These are phyloP conservation scores for Polypterus bichir DNA, from an alignment of 2,113 vertebrate genomes.

Conservation along the genomic window DNA sequence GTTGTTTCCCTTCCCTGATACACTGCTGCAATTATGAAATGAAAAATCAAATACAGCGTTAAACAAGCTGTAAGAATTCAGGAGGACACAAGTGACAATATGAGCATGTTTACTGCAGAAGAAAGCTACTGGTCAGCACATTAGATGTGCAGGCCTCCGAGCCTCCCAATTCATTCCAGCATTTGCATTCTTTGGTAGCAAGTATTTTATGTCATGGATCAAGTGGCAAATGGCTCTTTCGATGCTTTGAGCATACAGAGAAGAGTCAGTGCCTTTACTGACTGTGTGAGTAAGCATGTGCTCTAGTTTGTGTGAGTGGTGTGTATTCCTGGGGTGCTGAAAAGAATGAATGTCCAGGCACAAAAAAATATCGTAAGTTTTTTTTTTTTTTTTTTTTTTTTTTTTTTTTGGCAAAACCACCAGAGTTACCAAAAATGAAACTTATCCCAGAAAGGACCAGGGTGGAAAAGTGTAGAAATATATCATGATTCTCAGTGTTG, in stretches of 20 bases:
- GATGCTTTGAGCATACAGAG: constrained; percentile 17
- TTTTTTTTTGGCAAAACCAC: too few species aligned
- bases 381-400: too few species aligned
- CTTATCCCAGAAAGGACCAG: too few species aligned
- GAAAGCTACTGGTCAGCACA: too few species aligned
- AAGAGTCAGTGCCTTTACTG: constrained; percentile 14
- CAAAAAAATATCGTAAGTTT: too few species aligned
- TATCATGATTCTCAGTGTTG: too few species aligned
- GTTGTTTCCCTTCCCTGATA: constrained; percentile 15
- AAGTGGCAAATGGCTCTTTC: constrained; percentile 16
- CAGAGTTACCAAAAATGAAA: too few species aligned
- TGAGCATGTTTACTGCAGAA: too few species aligned
- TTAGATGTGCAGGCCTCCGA: background rate
- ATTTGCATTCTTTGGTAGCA: constrained; percentile 26
- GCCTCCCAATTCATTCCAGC: constrained; percentile 24
- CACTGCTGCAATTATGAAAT: constrained; percentile 15
- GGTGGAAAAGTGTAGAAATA: too few species aligned
- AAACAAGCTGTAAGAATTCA: constrained; percentile 18
- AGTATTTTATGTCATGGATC: constrained; percentile 20
- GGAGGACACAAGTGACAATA: background rate
- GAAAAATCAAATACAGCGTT: constrained; percentile 12
- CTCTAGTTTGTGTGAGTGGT: constrained; percentile 1
- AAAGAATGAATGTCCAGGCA: constrained; percentile 13
- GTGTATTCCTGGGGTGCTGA: background rate
- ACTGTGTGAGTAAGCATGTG: constrained; percentile 3